A percentile compares a stretch with the other conserved stretches of the same genome.
These are phyloP conservation scores for Chelon labrosus DNA, from an alignment of 2,797 vertebrate genomes.

Conservation along the genomic window DNA sequence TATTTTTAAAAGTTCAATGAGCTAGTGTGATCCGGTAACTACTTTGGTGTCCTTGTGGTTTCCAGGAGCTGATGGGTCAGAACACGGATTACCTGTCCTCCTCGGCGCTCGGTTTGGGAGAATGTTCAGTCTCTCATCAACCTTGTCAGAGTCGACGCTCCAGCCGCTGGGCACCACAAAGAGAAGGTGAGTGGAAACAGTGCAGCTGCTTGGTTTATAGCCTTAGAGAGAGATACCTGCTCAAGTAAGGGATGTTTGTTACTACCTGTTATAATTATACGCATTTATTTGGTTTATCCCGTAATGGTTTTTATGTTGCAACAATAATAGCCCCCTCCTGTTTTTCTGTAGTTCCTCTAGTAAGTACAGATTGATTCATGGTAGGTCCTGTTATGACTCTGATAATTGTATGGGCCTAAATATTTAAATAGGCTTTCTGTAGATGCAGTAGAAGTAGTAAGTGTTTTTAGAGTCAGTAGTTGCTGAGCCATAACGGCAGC, in stretches of 20 bases:
- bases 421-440: constrained; percentile 1
- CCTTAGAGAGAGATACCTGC: not conserved
- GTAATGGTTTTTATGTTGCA: not conserved
- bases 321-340: not conserved
- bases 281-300: not conserved
- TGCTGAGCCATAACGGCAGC: not conserved
- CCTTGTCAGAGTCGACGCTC: constrained; percentile 61
- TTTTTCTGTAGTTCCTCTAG: not conserved
- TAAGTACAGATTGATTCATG: not conserved
- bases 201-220: too few species aligned
- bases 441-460: not conserved
- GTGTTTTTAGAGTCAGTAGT: not conserved
- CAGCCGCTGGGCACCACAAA: constrained; percentile 61
- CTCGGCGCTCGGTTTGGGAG: constrained; percentile 52
- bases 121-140: constrained; percentile 53
- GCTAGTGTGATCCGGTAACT: not conserved
- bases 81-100: constrained; percentile 61
- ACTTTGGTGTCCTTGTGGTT: constrained; percentile 8
- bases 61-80: constrained; percentile 59
- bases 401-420: not conserved
- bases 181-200: constrained; percentile 67
- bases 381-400: not conserved
- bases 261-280: not conserved
- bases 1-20: not conserved
- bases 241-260: not conserved